These are phyloP conservation scores for Agrypnia vestita DNA, from an alignment of 1,140 invertebrate species.

Conservation along the genomic window DNA sequence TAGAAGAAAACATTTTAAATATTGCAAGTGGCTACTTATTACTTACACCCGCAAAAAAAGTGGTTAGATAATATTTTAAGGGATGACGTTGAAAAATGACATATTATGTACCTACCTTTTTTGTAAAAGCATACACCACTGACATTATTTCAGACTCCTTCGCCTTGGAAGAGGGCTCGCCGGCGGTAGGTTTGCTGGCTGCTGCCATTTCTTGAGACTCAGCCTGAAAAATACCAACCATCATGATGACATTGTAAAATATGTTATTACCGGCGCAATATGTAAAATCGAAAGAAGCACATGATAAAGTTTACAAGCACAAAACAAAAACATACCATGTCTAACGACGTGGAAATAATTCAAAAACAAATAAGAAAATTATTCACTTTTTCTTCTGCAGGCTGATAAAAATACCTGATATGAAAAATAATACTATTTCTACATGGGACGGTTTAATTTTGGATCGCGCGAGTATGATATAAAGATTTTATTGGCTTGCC, in stretches of 20 bases:
- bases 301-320: background rate
- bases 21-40: too few relatives aligned
- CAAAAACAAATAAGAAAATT: slow-evolving; percentile 38
- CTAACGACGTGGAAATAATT: background rate
- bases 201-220: slow-evolving; percentile 59
- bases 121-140: slow-evolving; percentile 66
- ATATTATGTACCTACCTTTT: slow-evolving; percentile 67
- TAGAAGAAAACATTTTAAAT: background rate
- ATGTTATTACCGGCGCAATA: background rate
- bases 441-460: slow-evolving; percentile 28
- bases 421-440: slow-evolving; percentile 3
- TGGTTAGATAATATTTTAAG: too few relatives aligned
- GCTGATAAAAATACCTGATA: slow-evolving; percentile 44
- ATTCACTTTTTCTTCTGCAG: slow-evolving; percentile 1
- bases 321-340: slow-evolving; percentile 37
- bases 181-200: slow-evolving; percentile 55
- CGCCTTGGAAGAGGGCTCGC: slow-evolving; percentile 10
- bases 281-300: background rate
- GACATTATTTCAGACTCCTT: slow-evolving; percentile 64
- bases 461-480: slow-evolving; percentile 28
- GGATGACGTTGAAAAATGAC: background rate
- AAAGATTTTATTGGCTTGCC: slow-evolving; percentile 37
- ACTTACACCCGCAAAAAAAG: too few relatives aligned
- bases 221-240: slow-evolving; percentile 46
- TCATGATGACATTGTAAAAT: background rate